Percentiles rank a stretch among this genome's conserved stretches.
These are phyloP conservation scores for Astatotilapia flaviijosephi DNA, from an alignment of 2,113 vertebrate genomes.

Conservation along the genomic window DNA sequence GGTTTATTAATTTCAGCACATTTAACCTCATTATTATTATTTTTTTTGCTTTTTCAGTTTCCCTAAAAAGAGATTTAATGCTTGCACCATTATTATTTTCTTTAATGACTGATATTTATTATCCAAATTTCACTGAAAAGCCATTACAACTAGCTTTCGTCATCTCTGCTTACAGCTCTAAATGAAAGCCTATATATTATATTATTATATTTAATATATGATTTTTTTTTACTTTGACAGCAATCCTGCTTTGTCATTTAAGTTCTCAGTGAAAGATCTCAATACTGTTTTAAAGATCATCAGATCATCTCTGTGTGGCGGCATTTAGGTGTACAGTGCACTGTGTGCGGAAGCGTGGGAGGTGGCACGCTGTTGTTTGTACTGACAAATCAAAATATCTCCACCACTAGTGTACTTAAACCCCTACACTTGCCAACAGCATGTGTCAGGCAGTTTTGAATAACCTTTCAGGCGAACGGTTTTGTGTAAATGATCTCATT, in stretches of 20 bases:
- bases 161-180: background rate
- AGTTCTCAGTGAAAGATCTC: background rate
- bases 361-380: conserved; percentile 30
- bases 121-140: background rate
- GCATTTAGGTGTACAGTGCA: background rate
- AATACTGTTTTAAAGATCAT: background rate
- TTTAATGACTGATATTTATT: background rate
- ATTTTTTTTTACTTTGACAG: background rate
- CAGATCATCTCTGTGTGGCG: background rate
- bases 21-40: background rate
- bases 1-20: background rate
- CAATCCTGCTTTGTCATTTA: background rate
- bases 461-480: background rate
- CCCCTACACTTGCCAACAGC: background rate
- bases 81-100: background rate
- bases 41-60: background rate
- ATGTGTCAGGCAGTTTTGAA: background rate
- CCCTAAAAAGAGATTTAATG: background rate
- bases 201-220: background rate
- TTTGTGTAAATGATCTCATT: background rate
- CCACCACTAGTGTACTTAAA: background rate
- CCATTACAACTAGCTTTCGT: background rate
- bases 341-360: conserved; percentile 21
- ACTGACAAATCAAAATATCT: conserved; percentile 22
- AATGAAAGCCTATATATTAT: background rate